These are phyloP conservation scores for Callipepla californica DNA, from an alignment of 2,113 vertebrate species.

Conservation along the genomic window DNA sequence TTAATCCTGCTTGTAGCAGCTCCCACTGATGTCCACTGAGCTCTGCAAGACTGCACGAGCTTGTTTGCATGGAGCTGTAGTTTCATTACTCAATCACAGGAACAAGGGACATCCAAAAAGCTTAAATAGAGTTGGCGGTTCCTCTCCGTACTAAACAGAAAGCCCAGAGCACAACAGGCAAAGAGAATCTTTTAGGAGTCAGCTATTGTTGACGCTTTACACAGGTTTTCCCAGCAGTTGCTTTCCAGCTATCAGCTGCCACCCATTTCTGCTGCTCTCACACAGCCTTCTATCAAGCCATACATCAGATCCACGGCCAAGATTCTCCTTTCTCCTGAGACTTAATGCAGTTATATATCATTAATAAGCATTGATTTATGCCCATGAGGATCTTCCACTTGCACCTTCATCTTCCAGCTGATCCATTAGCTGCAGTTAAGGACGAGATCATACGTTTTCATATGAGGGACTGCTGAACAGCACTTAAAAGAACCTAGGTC, in stretches of 20 bases:
- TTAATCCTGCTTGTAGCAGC: background rate
- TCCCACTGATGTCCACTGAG: background rate
- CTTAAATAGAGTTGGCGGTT: background rate
- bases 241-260: background rate
- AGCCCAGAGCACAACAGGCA: background rate
- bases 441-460: fast-evolving
- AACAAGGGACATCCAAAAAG: background rate
- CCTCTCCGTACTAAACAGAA: background rate
- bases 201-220: background rate
- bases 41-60: background rate
- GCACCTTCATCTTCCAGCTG: background rate
- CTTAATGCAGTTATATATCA: background rate
- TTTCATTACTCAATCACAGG: background rate
- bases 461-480: background rate
- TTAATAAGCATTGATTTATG: background rate
- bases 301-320: background rate
- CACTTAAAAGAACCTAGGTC: background rate
- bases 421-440: background rate
- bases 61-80: background rate
- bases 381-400: background rate
- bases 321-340: background rate
- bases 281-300: background rate
- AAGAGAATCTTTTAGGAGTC: background rate
- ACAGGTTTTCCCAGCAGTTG: background rate
- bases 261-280: background rate